Evolutionary conservation across 2,888 invertebrate species (phyloP), one percentile per base, ranked within the genome.

Genomic region (Patella caerulea): DNA sequence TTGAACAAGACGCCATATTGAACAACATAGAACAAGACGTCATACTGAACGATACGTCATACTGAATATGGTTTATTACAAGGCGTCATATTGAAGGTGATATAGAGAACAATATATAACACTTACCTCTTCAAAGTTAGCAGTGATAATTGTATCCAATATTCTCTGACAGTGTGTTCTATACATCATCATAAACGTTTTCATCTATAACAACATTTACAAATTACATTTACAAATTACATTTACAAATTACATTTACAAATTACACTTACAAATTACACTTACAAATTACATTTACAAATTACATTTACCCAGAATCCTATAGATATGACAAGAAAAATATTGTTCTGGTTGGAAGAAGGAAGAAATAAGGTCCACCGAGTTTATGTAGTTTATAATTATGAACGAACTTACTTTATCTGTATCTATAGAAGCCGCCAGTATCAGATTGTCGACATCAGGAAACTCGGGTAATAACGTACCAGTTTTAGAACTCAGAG

Each of bases 151-250:
- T 19, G 91, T 90, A 78, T 92, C 92, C 24, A 92, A 83, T 17
- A 92, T 89, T 54, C 91, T 86, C 79, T 92, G 92, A 73, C 91
- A 91, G 83, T 92, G 92, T 17, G 90, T 92, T 75, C 88, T 86
- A 84, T 92, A 92, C 92, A 92, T 92, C 88, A 91, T 88, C 11
- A 92, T 86, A 75, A 92, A 91, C 3, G 91, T 91, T 76, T 88
- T 84, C 83, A 91, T 87, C 91, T 91, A 83, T 4, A 80, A 80
- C 7, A 5, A 34, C 34, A 34, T 5, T 5, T 34, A 34, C 5
- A 34, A 34, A 34, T 34, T 34, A 5, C 34, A 34, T 34, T 5
- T 34, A 34, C 5, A 34, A 4, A 34, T 34, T 34, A 34, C 34
- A 34, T 5, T 5, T 34, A 34, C 5, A 34, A 4, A 5, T 34